Evolutionary conservation across 2,888 invertebrate species (phyloP).

Genomic region (Melangyna quadrimaculata): DNA sequence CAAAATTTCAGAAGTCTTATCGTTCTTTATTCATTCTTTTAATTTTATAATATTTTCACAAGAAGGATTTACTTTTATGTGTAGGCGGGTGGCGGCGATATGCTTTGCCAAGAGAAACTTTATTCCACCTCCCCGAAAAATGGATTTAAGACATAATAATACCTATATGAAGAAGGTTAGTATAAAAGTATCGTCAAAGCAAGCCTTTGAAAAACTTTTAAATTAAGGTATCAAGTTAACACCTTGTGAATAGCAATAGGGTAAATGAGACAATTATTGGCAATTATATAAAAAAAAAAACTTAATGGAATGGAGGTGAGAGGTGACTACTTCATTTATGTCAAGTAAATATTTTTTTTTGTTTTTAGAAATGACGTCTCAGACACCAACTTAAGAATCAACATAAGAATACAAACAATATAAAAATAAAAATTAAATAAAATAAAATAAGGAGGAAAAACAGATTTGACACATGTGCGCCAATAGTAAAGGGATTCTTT

Average conservation of each 20-base stretch:
- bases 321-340: too few species aligned
- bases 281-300: too few species aligned
- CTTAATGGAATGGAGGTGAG: too few species aligned
- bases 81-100: neutral
- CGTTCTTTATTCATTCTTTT: neutral
- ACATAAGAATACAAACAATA: too few species aligned
- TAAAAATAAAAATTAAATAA: too few species aligned
- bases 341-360: too few species aligned
- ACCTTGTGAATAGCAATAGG: neutral
- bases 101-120: neutral
- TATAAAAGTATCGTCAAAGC: neutral
- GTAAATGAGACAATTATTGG: neutral
- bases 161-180: neutral
- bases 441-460: too few species aligned
- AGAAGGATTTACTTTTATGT: neutral
- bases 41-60: slow-evolving; percentile 2
- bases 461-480: too few species aligned
- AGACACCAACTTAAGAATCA: too few species aligned
- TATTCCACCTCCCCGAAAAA: neutral
- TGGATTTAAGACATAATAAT: neutral
- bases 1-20: slow-evolving; percentile 8
- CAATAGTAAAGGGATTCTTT: too few species aligned
- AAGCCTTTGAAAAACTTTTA: neutral
- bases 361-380: too few species aligned
- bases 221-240: neutral